Evolutionary conservation across 2,113 vertebrate genomes (phyloP), one percentile per base, ranked within the genome.

Genomic region (Eublepharis macularius): DNA sequence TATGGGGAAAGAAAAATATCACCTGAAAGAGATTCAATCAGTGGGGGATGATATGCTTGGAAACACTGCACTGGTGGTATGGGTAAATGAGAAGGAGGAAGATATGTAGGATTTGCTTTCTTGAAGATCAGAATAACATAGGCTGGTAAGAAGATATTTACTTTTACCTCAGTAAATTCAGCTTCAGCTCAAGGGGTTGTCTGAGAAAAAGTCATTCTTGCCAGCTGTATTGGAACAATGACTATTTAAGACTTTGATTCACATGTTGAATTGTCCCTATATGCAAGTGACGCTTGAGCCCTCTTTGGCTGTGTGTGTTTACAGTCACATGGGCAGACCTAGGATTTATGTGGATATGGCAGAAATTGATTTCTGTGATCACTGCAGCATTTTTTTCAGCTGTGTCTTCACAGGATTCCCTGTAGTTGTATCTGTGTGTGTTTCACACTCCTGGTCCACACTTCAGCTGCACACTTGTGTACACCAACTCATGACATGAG

Each of bases 1-100:
- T 87, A 81, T 91, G 88, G 84, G 86, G 66, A 41, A 85, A 65
- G 92, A 91, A 86, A 92, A 87, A 90, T 81, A 92, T 51, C 0
- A 16, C 85, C 87, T 91, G 90, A 85, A 86, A 75, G 82, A 86
- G 82, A 85, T 4, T 68, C 70, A 36, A 29, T n/a, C 43, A 29
- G 57, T 84, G 85, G 41, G 63, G 92, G 80, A 90, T 57, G 76
- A 85, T 13, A 63, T 6, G 36, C 82, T 90, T 91, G n/a, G 65
- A 83, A 76, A 75, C 78, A 86, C 79, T 83, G 85, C 11, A 26
- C 21, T 91, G 81, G 14, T 51, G 68, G 34, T 69, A 51, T 60
- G 45, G 77, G 24, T 36, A 76, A 68, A 49, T 49, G 32, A 47
- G 5, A 32, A 51, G 21, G 76, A 24, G 54, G 43, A 12, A 4